Percentiles rank a stretch among this genome's conserved stretches.
Conservation (phyloP, 2,888 invertebrate genomes). For the Epinotia nisella region DNA sequence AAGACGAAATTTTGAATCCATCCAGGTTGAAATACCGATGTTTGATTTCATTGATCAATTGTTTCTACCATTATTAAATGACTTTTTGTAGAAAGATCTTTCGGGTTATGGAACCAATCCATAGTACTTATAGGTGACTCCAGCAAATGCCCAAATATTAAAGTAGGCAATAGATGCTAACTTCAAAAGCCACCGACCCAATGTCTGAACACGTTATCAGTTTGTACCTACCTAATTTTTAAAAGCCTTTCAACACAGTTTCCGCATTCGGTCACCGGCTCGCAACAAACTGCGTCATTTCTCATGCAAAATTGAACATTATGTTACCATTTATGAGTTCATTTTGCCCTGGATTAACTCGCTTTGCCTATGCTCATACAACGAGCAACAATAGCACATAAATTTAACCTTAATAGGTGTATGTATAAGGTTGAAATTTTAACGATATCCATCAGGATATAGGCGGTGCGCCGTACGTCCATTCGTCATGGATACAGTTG, state of each 20-base stretch:
- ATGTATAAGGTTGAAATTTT: constrained; percentile 16
- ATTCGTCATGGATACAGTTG: constrained; percentile 52
- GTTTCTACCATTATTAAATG: no score
- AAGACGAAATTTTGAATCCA: no score
- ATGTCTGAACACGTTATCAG: no score
- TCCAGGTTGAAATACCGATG: no score
- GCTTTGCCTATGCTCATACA: constrained; percentile 8
- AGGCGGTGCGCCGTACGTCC: constrained; percentile 43
- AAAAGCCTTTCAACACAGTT: constrained; percentile 12
- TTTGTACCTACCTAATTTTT: not conserved
- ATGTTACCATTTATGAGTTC: constrained; percentile 15
- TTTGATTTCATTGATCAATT: no score
- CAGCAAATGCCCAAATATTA: no score
- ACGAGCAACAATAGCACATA: not conserved
- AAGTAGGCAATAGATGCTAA: no score
- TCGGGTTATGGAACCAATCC: no score
- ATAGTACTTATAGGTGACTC: no score
- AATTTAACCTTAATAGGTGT: not conserved
- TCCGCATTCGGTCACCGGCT: constrained; percentile 4
- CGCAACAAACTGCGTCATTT: constrained; percentile 10
- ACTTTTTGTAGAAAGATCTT: no score
- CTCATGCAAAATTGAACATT: constrained; percentile 23
- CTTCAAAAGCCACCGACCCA: no score
- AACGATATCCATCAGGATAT: not conserved
- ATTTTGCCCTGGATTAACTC: constrained; percentile 6